These are phyloP conservation scores for Catalaphyllia jardinei DNA, from an alignment of 64 coral and sea anemone species.

Conservation along the genomic window DNA sequence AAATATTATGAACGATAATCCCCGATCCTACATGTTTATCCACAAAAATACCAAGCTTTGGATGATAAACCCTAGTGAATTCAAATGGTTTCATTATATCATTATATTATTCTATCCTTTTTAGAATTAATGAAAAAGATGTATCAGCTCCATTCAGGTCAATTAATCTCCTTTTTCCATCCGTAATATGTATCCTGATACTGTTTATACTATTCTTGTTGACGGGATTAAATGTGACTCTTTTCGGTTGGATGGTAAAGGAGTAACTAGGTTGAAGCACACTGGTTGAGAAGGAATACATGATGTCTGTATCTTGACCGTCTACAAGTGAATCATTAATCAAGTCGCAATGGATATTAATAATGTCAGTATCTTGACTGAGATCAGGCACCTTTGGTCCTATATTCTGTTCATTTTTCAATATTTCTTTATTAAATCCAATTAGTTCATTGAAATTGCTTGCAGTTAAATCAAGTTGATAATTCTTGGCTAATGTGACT, in stretches of 20 bases:
- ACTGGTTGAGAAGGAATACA: not conserved
- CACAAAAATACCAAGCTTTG: too few species aligned
- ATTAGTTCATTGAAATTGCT: not conserved
- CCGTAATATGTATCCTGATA: too few species aligned
- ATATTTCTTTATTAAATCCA: not conserved
- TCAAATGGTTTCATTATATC: too few species aligned
- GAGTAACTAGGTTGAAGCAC: not conserved
- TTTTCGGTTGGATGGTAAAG: not conserved
- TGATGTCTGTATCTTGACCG: not conserved
- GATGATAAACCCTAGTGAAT: too few species aligned
- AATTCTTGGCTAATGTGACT: not conserved
- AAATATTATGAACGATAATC: too few species aligned
- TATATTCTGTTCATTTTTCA: not conserved
- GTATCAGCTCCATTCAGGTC: too few species aligned
- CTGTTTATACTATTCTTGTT: too few species aligned
- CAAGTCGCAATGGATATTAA: not conserved
- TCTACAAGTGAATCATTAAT: not conserved
- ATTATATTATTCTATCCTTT: too few species aligned
- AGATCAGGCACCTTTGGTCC: not conserved
- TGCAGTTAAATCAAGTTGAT: not conserved
- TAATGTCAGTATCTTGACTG: not conserved
- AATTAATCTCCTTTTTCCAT: too few species aligned
- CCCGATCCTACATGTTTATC: too few species aligned
- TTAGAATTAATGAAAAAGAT: too few species aligned
- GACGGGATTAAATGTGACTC: not conserved